Evolutionary conservation across 2,888 invertebrate species (phyloP).

Genomic region (Heliconius erato): DNA sequence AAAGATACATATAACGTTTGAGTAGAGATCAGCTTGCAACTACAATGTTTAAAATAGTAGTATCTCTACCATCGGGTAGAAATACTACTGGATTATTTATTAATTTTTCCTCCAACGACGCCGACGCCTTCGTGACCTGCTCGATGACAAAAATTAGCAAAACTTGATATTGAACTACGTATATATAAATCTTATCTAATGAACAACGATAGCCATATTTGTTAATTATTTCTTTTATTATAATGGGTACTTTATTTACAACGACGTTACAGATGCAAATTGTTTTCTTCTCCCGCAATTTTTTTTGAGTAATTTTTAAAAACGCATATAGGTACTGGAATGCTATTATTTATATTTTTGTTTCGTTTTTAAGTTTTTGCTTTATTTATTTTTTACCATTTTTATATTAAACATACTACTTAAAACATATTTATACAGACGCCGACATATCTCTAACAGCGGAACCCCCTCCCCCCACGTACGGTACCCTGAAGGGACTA

Average conservation of each 20-base stretch:
- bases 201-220: no score
- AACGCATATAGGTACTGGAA: background rate
- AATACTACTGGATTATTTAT: background rate
- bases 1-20: background rate
- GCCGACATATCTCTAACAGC: slow-evolving; percentile 84
- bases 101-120: background rate
- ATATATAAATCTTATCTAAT: no score
- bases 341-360: background rate
- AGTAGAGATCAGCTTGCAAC: background rate
- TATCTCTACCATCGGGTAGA: background rate
- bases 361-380: background rate
- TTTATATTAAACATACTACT: background rate
- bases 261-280: background rate
- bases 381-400: background rate
- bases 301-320: background rate
- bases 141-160: background rate
- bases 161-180: background rate
- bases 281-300: background rate
- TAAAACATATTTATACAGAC: slow-evolving; percentile 59
- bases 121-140: background rate
- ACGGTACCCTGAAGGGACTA: slow-evolving; percentile 94
- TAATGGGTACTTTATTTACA: background rate
- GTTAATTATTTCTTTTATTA: background rate
- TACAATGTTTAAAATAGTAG: background rate
- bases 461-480: slow-evolving; percentile 88